Conservation (phyloP, 2,888 invertebrate species). For the Idaea straminata region DNA sequence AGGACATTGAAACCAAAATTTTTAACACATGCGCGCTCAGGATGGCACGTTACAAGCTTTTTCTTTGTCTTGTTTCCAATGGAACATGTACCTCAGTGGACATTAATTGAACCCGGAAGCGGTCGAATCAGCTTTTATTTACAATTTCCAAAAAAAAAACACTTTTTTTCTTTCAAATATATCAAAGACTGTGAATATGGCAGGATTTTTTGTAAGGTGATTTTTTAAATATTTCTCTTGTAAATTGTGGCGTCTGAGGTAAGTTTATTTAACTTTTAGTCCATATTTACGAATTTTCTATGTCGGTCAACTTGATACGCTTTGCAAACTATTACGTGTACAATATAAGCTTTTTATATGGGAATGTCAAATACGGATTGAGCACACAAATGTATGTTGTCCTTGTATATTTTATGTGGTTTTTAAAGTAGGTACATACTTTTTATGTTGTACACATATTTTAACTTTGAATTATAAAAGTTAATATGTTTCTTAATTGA, state of each 20-base stretch:
- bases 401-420: not conserved
- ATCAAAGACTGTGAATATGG: not conserved
- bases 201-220: not conserved
- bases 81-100: too few species aligned
- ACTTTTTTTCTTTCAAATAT: too few species aligned
- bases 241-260: not conserved
- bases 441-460: too few species aligned
- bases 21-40: too few species aligned
- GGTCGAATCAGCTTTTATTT: slow-evolving; percentile 49
- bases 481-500: too few species aligned
- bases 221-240: not conserved
- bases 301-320: not conserved
- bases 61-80: too few species aligned
- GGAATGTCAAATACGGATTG: not conserved
- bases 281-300: not conserved
- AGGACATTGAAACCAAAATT: too few species aligned
- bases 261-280: not conserved
- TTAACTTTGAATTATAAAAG: too few species aligned
- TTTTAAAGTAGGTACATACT: too few species aligned
- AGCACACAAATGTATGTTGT: not conserved
- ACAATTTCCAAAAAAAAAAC: slow-evolving; percentile 10
- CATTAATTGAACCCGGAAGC: slow-evolving; percentile 31
- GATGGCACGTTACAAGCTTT: too few species aligned
- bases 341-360: not conserved
- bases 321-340: not conserved